Conservation (phyloP, 37 sponge, comb jelly and placozoan species). For the Crambe crambe region DNA sequence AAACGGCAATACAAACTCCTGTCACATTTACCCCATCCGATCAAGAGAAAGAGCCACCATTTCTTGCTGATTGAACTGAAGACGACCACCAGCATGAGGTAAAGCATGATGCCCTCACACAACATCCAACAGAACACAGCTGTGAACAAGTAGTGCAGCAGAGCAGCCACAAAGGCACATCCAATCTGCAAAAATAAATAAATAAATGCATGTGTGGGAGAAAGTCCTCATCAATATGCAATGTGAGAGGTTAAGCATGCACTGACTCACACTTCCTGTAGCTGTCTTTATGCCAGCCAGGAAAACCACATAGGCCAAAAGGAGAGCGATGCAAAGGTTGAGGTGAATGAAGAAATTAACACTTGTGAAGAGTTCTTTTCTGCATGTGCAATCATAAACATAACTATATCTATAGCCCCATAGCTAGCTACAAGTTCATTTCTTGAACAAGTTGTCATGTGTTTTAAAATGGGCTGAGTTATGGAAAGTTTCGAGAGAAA, state of each 20-base stretch:
- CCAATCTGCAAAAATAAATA: no score
- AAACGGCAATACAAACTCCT: neutral
- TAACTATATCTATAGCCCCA: no score
- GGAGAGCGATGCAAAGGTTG: neutral
- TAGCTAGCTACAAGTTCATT: no score
- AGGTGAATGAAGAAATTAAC: slow-evolving; percentile 8
- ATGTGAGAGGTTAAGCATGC: neutral
- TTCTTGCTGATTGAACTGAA: slow-evolving; percentile 38
- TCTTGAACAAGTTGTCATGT: no score
- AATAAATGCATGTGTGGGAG: no score
- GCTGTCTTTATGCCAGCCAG: neutral
- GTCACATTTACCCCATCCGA: slow-evolving; percentile 45
- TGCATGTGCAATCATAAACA: no score
- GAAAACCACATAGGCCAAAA: neutral
- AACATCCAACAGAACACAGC: slow-evolving; percentile 67
- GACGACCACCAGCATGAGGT: slow-evolving; percentile 62
- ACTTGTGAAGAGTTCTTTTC: neutral
- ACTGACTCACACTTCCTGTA: neutral
- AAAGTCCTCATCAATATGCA: no score
- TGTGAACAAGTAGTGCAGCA: slow-evolving; percentile 63
- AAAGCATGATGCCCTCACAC: slow-evolving; percentile 73
- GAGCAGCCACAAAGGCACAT: slow-evolving; percentile 51
- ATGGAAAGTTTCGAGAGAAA: no score
- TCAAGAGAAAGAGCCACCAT: slow-evolving; percentile 55
- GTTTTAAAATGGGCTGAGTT: no score